Base-by-base conservation (phyloP, 2,113 vertebrate genomes). In the Gymnorhina tibicen region DNA sequence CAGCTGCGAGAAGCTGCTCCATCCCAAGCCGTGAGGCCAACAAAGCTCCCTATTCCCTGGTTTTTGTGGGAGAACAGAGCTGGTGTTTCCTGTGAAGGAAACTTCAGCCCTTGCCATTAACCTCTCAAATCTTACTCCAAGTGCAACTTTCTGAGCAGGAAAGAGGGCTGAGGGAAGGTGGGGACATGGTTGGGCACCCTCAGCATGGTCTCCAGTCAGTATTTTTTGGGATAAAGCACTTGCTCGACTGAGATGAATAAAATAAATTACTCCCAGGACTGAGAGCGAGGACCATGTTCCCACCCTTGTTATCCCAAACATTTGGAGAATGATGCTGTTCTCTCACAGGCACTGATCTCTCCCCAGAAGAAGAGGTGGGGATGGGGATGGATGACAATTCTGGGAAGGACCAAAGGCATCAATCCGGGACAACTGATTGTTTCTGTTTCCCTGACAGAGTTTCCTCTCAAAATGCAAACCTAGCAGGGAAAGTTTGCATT, bases 381-480 rank as follows among this genome's bases (percentile, higher is more conserved):
- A 18, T 10, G 55, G 55, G 42, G 28, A 17, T 39, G 39, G 21
- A 5, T 63, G 42, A 16, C 32, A n/a, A 6, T 21, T 21, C 8
- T 9, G 26, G 39, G 58, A 41, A 72, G 12, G 32, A 41, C 20
- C 46, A 33, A n/a, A 50, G 49, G 17, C 15, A 58, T 13, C 22
- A 13, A 1, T 11, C 55, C 41, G 27, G 59, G 59, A 44, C 24
- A 13, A 2, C 4, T 6, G 0, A 1, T 16, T 6, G 10, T 28
- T 81, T 85, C 49, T 47, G 35, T 72, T 83, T 56, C 22, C 7
- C 10, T 1, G 2, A 8, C 10, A 9, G 16, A 46, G 12, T 66
- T 93, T 87, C 53, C 67, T 68, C 17, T 37, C 56, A 37, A 63
- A 53, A 60, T 4, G 30, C 79, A 68, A 56, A 52, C 7, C 10